phyloP scores from a whole-genome alignment of 2,797 vertebrate genomes.

The Hirundo rustica region DNA sequence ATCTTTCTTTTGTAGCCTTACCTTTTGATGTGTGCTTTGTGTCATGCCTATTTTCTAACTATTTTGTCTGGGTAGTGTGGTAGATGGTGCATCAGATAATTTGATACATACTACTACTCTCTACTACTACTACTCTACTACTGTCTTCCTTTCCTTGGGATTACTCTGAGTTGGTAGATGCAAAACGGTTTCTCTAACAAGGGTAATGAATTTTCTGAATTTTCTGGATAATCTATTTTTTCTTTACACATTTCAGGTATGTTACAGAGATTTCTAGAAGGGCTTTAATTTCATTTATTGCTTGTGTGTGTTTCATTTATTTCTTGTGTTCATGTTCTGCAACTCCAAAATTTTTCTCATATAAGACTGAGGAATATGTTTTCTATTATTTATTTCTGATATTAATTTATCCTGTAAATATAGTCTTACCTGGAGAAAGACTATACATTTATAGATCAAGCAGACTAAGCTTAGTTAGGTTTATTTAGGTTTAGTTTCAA shows the following conservation, averaged over 20 bases:
- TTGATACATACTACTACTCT: background rate
- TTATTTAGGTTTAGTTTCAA: background rate
- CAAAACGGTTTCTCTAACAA: background rate
- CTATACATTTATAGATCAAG: background rate
- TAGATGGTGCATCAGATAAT: background rate
- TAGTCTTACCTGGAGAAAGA: background rate
- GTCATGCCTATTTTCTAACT: background rate
- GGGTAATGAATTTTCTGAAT: background rate
- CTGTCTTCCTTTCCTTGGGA: background rate
- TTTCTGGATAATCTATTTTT: background rate
- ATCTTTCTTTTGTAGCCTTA: background rate
- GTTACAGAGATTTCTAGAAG: background rate
- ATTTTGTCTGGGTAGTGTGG: background rate
- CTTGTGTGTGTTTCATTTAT: fast-evolving
- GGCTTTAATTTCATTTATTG: background rate
- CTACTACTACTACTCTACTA: background rate
- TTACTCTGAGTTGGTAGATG: background rate
- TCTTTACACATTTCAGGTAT: background rate
- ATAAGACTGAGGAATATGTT: background rate
- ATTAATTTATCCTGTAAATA: background rate
- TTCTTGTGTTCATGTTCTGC: background rate
- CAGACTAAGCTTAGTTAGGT: background rate
- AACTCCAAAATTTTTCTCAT: background rate
- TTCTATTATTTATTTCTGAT: background rate
- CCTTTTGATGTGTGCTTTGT: background rate